phyloP scores from a whole-genome alignment of 2,888 invertebrate species.

The Temnothorax ravouxi region DNA sequence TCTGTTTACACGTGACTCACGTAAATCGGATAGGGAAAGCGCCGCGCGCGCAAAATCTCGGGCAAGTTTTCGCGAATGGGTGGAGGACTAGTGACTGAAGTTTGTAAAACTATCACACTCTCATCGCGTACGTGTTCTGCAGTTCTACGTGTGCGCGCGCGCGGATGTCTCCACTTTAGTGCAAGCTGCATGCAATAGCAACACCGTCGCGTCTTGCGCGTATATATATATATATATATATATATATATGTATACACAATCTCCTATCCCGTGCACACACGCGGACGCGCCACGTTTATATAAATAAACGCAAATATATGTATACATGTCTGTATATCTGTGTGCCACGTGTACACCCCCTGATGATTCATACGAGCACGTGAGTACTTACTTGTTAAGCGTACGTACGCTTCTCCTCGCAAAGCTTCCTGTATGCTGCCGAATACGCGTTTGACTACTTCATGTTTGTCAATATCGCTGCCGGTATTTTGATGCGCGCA shows the following conservation, averaged over 20 bases:
- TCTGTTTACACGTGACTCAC: conserved; percentile 57
- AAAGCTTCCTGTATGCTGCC: conserved; percentile 22
- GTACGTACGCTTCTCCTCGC: conserved; percentile 26
- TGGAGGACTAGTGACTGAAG: conserved; percentile 37
- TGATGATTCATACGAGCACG: conserved; percentile 48
- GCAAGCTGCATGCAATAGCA: conserved; percentile 18
- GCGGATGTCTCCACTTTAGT: conserved; percentile 30
- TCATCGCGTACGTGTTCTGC: conserved; percentile 42
- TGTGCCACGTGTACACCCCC: conserved; percentile 26
- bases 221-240: background rate
- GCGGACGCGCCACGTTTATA: conserved; percentile 20
- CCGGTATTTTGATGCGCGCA: conserved; percentile 30
- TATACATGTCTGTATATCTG: background rate
- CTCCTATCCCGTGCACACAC: background rate
- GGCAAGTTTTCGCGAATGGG: conserved; percentile 55
- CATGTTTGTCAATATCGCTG: conserved; percentile 52
- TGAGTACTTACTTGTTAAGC: conserved; percentile 53
- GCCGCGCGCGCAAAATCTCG: conserved; percentile 39
- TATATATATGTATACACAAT: too few species aligned
- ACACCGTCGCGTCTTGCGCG: background rate
- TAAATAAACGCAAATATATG: conserved; percentile 48
- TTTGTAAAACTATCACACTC: conserved; percentile 56
- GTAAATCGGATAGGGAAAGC: conserved; percentile 55
- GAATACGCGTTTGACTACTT: conserved; percentile 47
- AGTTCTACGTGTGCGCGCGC: conserved; percentile 40